Evolutionary conservation across 1,140 invertebrate species (phyloP).

Genomic region (Protaetia brevitarsis): DNA sequence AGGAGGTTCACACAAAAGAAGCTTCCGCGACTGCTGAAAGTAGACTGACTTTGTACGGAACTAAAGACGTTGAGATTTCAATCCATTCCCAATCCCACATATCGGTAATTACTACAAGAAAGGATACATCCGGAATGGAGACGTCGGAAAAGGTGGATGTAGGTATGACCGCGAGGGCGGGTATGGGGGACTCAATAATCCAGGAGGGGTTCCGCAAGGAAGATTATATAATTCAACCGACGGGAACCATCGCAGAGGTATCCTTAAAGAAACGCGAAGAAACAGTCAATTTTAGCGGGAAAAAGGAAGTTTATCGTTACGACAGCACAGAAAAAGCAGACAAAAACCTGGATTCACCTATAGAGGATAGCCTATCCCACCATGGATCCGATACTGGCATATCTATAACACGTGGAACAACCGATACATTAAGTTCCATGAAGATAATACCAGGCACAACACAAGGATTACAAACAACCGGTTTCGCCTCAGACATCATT

Average conservation of each 20-base stretch:
- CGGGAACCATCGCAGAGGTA: conserved; percentile 37
- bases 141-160: conserved; percentile 51
- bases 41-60: conserved; percentile 51
- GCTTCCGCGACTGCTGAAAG: conserved; percentile 53
- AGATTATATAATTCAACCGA: conserved; percentile 47
- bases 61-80: conserved; percentile 53
- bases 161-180: conserved; percentile 46
- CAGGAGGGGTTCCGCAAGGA: conserved; percentile 25
- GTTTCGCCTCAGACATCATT: conserved; percentile 52
- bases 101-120: conserved; percentile 49
- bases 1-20: conserved; percentile 53
- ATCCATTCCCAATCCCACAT: conserved; percentile 55
- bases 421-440: conserved; percentile 51
- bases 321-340: conserved; percentile 45
- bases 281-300: conserved; percentile 53
- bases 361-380: conserved; percentile 54
- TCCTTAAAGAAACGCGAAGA: conserved; percentile 49
- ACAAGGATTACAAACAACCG: conserved; percentile 45
- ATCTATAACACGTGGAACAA: conserved; percentile 51
- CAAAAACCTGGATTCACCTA: conserved; percentile 46
- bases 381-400: conserved; percentile 55
- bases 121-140: conserved; percentile 47
- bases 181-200: conserved; percentile 28
- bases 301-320: conserved; percentile 52
- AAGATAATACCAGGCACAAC: conserved; percentile 42